Evolutionary conservation across 2,113 vertebrate species (phyloP).

Genomic region (Ciconia boyciana): DNA sequence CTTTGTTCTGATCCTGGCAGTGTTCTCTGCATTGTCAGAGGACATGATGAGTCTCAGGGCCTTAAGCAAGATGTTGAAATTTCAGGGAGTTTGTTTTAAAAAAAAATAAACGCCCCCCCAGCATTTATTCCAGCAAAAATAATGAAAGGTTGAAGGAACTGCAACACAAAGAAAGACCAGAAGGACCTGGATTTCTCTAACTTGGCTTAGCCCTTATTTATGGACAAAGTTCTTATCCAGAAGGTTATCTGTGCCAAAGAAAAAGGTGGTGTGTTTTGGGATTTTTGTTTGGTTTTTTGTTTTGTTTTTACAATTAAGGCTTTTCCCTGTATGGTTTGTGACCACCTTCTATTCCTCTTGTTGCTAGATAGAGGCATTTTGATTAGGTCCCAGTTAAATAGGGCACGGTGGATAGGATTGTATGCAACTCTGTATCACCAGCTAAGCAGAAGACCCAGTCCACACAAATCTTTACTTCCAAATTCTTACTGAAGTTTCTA

Average conservation of each 20-base stretch:
- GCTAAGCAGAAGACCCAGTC: background rate
- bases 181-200: background rate
- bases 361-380: background rate
- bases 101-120: background rate
- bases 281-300: background rate
- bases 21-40: background rate
- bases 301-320: background rate
- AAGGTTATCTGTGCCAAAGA: background rate
- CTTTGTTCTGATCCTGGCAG: background rate
- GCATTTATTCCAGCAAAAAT: background rate
- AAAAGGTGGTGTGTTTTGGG: background rate
- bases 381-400: background rate
- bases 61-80: background rate
- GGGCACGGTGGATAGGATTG: background rate
- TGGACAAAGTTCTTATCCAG: background rate
- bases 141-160: background rate
- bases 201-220: background rate
- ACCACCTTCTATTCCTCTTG: background rate
- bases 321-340: background rate
- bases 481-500: background rate
- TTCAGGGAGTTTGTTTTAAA: background rate
- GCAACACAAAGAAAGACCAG: background rate
- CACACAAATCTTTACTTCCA: background rate
- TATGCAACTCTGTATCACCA: background rate
- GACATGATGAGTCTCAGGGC: rapidly evolving